Percentiles rank a stretch among this genome's conserved stretches.
These are phyloP conservation scores for Tholera decimalis DNA, from an alignment of 2,888 invertebrate genomes.

Conservation along the genomic window DNA sequence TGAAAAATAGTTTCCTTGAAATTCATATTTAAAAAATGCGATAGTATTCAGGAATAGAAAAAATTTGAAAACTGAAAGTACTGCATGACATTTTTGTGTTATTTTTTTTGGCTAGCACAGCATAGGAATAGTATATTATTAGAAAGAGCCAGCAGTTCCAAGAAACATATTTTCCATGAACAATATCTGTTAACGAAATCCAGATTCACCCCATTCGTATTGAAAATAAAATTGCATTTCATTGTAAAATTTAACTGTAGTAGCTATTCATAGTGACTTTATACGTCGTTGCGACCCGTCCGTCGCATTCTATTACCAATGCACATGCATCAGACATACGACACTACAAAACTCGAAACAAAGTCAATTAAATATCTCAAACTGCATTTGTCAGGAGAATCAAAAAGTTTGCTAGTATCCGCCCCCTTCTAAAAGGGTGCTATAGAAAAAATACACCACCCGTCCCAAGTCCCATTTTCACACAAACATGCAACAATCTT, in stretches of 20 bases:
- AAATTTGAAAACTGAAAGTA: too few relatives aligned
- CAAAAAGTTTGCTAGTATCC: constrained; percentile 67
- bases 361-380: too few relatives aligned
- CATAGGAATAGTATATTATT: too few relatives aligned
- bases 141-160: background rate
- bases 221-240: background rate
- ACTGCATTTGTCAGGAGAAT: too few relatives aligned
- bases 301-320: constrained; percentile 40
- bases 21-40: too few relatives aligned
- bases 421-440: constrained; percentile 55
- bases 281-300: too few relatives aligned
- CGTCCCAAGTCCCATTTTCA: constrained; percentile 64
- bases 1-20: too few relatives aligned
- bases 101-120: too few relatives aligned
- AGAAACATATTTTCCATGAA: too few relatives aligned
- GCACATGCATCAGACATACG: constrained; percentile 74
- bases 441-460: constrained; percentile 51
- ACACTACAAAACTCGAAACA: too few relatives aligned
- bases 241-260: background rate
- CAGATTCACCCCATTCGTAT: background rate
- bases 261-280: background rate
- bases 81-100: too few relatives aligned
- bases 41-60: too few relatives aligned
- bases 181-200: background rate
- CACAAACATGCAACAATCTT: constrained; percentile 71